Base-by-base conservation (phyloP, 2,888 invertebrate species). In the Theretra japonica region DNA sequence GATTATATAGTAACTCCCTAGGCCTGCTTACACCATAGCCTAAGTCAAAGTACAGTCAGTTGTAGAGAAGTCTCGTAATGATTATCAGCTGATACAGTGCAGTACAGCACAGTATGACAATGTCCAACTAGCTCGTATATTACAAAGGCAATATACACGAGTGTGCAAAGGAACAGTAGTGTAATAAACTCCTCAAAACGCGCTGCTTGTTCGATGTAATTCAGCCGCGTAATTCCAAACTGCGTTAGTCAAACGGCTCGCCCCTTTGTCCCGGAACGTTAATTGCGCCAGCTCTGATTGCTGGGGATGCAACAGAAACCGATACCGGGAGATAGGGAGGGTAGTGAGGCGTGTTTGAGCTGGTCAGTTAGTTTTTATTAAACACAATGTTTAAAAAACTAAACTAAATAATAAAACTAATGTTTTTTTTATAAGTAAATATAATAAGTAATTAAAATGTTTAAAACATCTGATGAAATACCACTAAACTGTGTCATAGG, bases 221-320 rank as follows among this genome's bases (percentile, higher is more conserved):
- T 69, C 59, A 56, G 53, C 33, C 53, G 59, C 72, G 72, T 72
- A 72, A 69, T 72, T 72, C 69, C 60, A 69, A 60, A 69, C 72
- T 57, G 72, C 53, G 72, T 60, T 72, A 69, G 69, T 72, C 72
- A 72, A 72, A 72, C 72, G 59, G 60, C 33, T 53, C 48, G 65
- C 72, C 72, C 69, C 72, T 72, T 72, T 72, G 72, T 72, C 58
- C 53, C n/a, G 69, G 33, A 28, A 69, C 69, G 60, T 69, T 72
- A 72, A 72, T 72, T 72, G 72, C 69, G 50, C 48, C 53, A 69
- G 69, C 69, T 69, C 72, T 72, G 72, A 72, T 72, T 72, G 72
- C 57, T 50, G 30, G 50, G 65, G 68, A 65, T 72, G 56, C 72
- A 72, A 69, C 53, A 60, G 72, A 69, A 60, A 60, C 72, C 53